Evolutionary conservation across 1,140 invertebrate species (phyloP), one percentile per base, ranked within the genome.

Genomic region (Oedothorax gibbosus): DNA sequence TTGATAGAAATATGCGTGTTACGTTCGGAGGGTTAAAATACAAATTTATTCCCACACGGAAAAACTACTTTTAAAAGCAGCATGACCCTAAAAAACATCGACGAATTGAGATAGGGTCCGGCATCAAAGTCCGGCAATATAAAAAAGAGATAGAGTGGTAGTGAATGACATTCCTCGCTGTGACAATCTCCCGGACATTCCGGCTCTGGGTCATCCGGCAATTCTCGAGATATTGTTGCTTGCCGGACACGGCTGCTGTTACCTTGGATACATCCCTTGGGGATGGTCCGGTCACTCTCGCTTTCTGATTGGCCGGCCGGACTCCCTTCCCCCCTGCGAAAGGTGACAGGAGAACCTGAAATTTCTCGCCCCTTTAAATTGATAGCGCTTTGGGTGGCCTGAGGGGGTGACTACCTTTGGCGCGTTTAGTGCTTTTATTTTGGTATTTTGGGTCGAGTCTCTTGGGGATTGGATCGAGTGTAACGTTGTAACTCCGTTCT

Each of bases 161-260:
- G 21, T 10, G 64, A 76, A 76, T 56, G 60, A 53, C 81, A 84
- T 76, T 76, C 81, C 81, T 66, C 14, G 71, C 81, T 68, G 80
- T 82, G 81, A 84, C 81, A 84, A 84, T 84, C 81, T 84, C 64
- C 81, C 50, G 21, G 62, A 76, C 71, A 84, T 76, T 75, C 72
- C 76, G 66, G 57, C 64, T 35, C 21, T 57, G 11, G 71, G 60
- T 53, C 72, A 65, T 76, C 71, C 53, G 15, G 71, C 81, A 84
- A 84, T 84, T 72, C 76, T 84, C 72, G 76, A 84, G 71, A 76
- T 84, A 84, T 84, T 84, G 81, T 84, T 84, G 81, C 81, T 77
- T 66, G 78, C 68, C 53, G 56, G 80, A 69, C 53, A 69, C 78
- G 53, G 21, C 56, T 68, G 54, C 35, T 75, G 81, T 84, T 84